Evolutionary conservation across 2,888 invertebrate species (phyloP), one percentile per base, ranked within the genome.

Genomic region (Erebia palarica): DNA sequence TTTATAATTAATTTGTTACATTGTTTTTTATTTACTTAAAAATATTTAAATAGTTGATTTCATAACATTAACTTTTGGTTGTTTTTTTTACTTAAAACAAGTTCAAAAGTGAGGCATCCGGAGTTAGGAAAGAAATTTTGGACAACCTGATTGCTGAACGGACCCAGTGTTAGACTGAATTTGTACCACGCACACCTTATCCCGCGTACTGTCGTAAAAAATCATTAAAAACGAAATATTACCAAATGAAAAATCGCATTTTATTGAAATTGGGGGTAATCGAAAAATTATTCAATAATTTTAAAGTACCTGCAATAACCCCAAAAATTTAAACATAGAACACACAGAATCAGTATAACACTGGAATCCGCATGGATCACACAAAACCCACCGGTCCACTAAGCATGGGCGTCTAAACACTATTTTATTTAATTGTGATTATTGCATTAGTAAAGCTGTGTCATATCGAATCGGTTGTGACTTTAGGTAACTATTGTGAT

Each of bases 1-100:
- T 88, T 92, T 92, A 92, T 90, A 90, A 90, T 92, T 92, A 92
- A 91, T 92, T 92, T 93, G 92, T 92, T 93, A 92, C 92, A 92
- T 90, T 91, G 88, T 91, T 91, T 84, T 84, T 84, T 76, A 76
- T 85, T 87, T 86, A 88, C 90, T 90, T 90, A 91, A 89, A 89
- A 88, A 89, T 83, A 91, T 91, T 92, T 90, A 91, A 92, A 91
- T 91, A 91, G 89, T 91, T 89, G 89, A 89, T 89, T 91, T 89
- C 87, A 89, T 92, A 92, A 92, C 87, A 84, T 92, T 91, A 92
- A 90, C 92, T 92, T 93, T 93, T 93, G 93, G 93, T 92, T 93
- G 93, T 91, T 90, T 92, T 90, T 92, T 91, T 92, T 89, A 89
- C 88, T 90, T 89, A 90, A 88, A 84, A 86, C 87, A 90, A 82